Conservation (phyloP, 2,113 vertebrate species). For the Odontesthes bonariensis region DNA sequence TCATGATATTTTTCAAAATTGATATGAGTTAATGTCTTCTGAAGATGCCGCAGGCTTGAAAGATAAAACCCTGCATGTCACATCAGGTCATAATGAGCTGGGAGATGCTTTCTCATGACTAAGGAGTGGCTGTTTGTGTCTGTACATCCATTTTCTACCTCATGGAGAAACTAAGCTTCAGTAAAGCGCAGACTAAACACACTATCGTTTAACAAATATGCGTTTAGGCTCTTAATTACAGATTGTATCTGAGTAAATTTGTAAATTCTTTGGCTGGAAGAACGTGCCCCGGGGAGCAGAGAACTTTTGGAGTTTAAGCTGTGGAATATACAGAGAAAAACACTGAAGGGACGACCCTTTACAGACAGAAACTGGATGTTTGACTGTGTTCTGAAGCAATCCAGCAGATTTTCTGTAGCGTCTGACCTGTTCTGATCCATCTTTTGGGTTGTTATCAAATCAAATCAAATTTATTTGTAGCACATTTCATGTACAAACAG, state of each 20-base stretch:
- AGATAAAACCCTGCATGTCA: too few relatives aligned
- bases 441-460: too few relatives aligned
- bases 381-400: too few relatives aligned
- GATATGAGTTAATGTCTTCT: too few relatives aligned
- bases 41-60: too few relatives aligned
- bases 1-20: too few relatives aligned
- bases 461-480: too few relatives aligned
- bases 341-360: not conserved
- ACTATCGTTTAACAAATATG: constrained; percentile 40
- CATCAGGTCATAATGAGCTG: too few relatives aligned
- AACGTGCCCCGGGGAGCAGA: constrained; percentile 43
- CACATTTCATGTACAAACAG: too few relatives aligned
- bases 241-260: constrained; percentile 30
- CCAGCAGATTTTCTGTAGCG: too few relatives aligned
- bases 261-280: constrained; percentile 36
- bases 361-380: not conserved
- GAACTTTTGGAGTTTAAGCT: constrained; percentile 17
- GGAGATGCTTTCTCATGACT: not conserved
- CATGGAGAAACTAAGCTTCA: not conserved
- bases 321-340: constrained; percentile 30
- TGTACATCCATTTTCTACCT: not conserved
- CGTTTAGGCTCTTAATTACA: constrained; percentile 59
- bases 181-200: constrained; percentile 18
- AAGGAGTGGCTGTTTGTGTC: constrained; percentile 4
- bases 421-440: too few relatives aligned